Base-by-base conservation (phyloP, 2,797 vertebrate species). In the Dendrocincla tyrannina region DNA sequence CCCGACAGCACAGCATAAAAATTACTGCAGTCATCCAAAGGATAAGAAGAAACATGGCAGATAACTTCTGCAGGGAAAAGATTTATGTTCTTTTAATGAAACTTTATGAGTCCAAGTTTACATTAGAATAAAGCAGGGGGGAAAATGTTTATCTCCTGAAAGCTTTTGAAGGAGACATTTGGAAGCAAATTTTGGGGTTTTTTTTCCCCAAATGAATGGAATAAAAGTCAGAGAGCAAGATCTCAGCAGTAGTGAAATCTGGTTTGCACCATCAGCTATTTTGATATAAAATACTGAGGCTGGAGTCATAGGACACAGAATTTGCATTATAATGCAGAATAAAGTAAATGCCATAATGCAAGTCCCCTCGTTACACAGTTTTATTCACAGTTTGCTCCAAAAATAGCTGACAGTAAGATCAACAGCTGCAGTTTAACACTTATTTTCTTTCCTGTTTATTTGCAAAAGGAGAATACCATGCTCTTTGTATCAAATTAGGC, bases 41-140 rank as follows among this genome's bases (percentile, higher is more conserved):
- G 97, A 98, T 97, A 96, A 97, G 93, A 90, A 93, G 85, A 97
- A 96, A 94, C 87, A 87, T 55, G 89, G 89, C 87, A 96, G 89
- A 93, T 84, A 88, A 88, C 62, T 96, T 96, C 89, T 92, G 91
- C 64, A 91, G 58, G 25, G 46, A 75, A 88, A 92, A 91, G 77
- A 97, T 98, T 96, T 97, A 96, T 82, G 67, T 20, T 85, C 87
- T 95, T 96, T 92, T 95, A 95, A 95, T 49, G 28, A 89, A 95
- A 95, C n/a, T 97, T 97, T 95, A 95, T 95, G 87, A n/a, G 63
- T 91, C 96, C 60, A 14, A 32, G 81, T 73, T 97, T 97, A 88
- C 85, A 95, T 97, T 97, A 91, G 90, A 93, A 95, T 63, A 93
- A 95, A 91, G 70, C 70, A 92, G 56, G 42, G 42, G 78, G 59